Evolutionary conservation across 2,888 invertebrate genomes (phyloP).

Genomic region (Mechanitis messenoides): DNA sequence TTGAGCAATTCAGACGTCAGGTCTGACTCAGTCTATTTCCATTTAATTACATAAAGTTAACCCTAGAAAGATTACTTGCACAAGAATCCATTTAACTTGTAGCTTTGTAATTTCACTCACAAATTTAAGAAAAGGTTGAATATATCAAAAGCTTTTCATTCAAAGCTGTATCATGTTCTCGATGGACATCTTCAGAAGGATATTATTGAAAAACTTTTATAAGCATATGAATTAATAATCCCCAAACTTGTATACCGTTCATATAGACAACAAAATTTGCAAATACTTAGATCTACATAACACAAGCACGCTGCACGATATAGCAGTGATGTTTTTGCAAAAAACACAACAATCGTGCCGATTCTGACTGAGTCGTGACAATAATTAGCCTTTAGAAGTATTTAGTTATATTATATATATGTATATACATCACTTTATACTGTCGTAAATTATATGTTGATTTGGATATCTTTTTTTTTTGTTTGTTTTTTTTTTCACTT

Average conservation of each 20-base stretch:
- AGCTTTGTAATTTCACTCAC: too few species aligned
- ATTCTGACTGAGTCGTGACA: slow-evolving; percentile 25
- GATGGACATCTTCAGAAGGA: too few species aligned
- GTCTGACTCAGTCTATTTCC: neutral
- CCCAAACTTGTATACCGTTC: neutral
- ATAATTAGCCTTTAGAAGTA: slow-evolving; percentile 17
- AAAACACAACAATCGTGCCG: slow-evolving; percentile 26
- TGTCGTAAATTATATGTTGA: neutral
- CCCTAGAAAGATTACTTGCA: too few species aligned
- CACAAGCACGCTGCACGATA: slow-evolving; percentile 17
- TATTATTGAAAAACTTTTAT: too few species aligned
- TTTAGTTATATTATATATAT: neutral
- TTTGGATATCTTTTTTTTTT: too few species aligned
- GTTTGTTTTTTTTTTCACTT: too few species aligned
- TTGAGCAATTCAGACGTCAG: slow-evolving; percentile 13
- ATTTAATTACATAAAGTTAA: too few species aligned
- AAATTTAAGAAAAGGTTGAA: too few species aligned
- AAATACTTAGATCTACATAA: slow-evolving; percentile 2
- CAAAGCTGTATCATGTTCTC: too few species aligned
- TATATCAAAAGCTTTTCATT: too few species aligned
- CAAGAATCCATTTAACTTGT: too few species aligned
- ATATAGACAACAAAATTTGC: slow-evolving; percentile 4
- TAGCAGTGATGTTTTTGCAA: slow-evolving; percentile 21
- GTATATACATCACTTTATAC: neutral
- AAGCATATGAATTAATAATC: neutral